A percentile compares a stretch with the other conserved stretches of the same genome.
phyloP scores from a whole-genome alignment of 2,797 vertebrate genomes.

The Coendou prehensilis region DNA sequence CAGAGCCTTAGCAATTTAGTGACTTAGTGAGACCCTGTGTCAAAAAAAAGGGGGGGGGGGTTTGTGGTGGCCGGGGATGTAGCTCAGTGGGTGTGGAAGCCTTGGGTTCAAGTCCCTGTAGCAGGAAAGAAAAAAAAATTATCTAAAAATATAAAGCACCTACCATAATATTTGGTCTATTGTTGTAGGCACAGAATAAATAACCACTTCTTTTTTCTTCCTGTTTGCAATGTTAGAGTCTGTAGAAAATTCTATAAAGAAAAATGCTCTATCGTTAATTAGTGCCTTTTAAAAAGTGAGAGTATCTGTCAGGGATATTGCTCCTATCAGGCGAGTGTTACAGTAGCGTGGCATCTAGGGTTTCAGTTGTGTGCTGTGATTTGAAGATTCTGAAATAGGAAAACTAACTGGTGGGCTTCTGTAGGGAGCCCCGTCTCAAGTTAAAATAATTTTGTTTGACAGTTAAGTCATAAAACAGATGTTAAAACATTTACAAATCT shows the following conservation, averaged over 20 bases:
- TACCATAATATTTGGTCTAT: background rate
- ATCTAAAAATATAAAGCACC: background rate
- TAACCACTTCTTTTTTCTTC: background rate
- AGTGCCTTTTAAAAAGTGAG: conserved; percentile 39
- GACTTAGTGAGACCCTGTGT: background rate
- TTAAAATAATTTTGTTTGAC: conserved; percentile 79
- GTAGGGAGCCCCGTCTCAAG: conserved; percentile 29
- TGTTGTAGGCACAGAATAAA: background rate
- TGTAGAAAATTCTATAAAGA: background rate
- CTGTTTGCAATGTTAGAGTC: background rate
- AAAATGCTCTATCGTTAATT: background rate
- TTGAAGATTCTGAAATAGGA: conserved; percentile 42
- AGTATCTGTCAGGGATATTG: background rate
- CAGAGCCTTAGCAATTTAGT: background rate
- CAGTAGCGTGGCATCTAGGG: background rate
- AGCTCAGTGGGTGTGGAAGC: background rate
- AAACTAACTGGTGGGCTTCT: conserved; percentile 23
- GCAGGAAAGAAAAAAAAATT: background rate
- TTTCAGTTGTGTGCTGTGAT: conserved; percentile 34
- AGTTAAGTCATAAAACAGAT: conserved; percentile 78
- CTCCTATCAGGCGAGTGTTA: background rate
- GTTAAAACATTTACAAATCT: conserved; percentile 74
- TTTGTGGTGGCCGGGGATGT: background rate
- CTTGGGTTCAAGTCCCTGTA: background rate
- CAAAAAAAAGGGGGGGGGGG: background rate